phyloP scores from a whole-genome alignment of 2,888 invertebrate genomes.

The Rhabditoides inermis region DNA sequence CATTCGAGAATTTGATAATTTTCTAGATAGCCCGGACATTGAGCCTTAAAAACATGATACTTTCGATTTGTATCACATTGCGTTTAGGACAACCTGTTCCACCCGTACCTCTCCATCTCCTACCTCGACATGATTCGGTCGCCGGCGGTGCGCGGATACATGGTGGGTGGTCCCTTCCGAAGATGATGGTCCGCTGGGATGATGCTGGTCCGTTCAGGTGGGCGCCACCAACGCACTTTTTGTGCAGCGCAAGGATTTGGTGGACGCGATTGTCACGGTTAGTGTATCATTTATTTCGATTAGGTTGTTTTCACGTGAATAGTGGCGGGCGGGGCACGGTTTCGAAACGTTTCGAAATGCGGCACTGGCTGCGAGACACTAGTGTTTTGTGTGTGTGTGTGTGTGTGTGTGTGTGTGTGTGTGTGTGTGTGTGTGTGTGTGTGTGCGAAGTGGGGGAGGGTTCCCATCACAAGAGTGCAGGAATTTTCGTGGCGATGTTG shows the following conservation, averaged over 20 bases:
- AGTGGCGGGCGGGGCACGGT: no score
- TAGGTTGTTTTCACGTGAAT: no score
- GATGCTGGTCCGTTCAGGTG: slow-evolving; percentile 74
- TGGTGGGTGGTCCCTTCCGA: no score
- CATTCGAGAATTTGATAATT: slow-evolving; percentile 3
- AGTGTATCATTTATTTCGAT: slow-evolving; percentile 22
- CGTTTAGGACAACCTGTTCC: slow-evolving; percentile 74
- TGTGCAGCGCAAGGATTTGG: slow-evolving; percentile 82
- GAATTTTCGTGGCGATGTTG: no score
- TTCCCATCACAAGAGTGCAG: no score
- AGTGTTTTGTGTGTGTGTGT: no score
- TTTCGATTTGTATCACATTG: slow-evolving; percentile 2
- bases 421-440: no score
- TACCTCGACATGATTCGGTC: slow-evolving; percentile 84
- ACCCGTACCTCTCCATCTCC: slow-evolving; percentile 88
- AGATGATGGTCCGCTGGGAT: no score
- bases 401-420: no score
- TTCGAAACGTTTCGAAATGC: no score
- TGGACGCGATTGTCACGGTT: slow-evolving; percentile 82
- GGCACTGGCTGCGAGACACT: no score
- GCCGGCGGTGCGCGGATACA: slow-evolving; percentile 21
- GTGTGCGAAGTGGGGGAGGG: no score
- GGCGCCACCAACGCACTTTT: slow-evolving; percentile 98
- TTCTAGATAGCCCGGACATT: background rate
- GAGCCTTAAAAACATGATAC: background rate